These are phyloP conservation scores for Cliona cf. orientalis DNA, from an alignment of 37 sponge, comb jelly and placozoan species.

Conservation along the genomic window DNA sequence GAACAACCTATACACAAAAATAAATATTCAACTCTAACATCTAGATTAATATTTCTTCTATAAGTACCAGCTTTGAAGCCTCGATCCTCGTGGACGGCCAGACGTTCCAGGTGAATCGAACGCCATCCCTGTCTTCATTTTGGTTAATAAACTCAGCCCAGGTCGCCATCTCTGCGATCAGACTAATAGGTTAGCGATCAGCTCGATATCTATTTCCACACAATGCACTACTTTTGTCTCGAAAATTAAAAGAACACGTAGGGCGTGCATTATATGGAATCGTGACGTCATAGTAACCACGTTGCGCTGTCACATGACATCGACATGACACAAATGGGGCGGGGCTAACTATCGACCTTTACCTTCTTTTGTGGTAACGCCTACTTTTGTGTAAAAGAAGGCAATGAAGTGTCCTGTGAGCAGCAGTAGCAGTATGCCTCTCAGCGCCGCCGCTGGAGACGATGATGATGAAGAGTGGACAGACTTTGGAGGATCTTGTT, in stretches of 20 bases:
- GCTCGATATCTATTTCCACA: background rate
- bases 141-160: conserved; percentile 94
- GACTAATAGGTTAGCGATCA: background rate
- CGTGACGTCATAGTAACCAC: conserved; percentile 64
- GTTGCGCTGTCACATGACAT: conserved; percentile 36
- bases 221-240: background rate
- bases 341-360: no score
- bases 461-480: no score
- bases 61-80: conserved; percentile 86
- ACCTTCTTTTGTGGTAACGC: no score
- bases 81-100: conserved; percentile 98
- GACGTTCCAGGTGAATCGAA: conserved; percentile 96
- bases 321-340: background rate
- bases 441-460: no score
- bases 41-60: background rate
- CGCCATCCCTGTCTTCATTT: conserved; percentile 96
- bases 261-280: conserved; percentile 28
- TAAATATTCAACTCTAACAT: background rate
- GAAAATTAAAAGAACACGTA: background rate
- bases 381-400: no score
- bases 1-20: conserved; percentile 82
- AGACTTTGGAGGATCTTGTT: no score
- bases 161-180: conserved; percentile 84
- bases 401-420: no score
- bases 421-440: no score